Evolutionary conservation across 2,797 vertebrate genomes (phyloP).

Genomic region (Buceros bicornis): DNA sequence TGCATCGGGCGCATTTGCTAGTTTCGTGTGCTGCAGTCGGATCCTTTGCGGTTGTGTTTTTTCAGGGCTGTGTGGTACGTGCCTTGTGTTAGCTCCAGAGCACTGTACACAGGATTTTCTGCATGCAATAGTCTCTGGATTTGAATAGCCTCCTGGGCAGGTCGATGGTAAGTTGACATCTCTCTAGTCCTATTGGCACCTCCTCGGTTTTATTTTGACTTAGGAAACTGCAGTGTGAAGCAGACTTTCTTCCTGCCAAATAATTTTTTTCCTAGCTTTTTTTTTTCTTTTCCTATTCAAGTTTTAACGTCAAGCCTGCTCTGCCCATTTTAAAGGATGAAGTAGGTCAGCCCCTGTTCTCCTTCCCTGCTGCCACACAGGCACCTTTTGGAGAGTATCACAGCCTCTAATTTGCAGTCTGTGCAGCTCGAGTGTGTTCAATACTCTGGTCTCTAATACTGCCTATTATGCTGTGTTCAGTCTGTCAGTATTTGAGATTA

Average conservation of each 20-base stretch:
- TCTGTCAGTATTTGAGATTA: neutral
- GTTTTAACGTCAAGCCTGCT: neutral
- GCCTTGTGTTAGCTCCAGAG: constrained; percentile 13
- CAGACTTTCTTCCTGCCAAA: neutral
- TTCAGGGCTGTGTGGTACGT: neutral
- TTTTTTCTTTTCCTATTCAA: neutral
- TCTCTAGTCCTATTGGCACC: constrained; percentile 30
- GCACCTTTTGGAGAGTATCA: neutral
- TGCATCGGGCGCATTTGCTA: neutral
- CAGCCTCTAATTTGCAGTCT: neutral
- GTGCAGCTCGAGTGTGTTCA: neutral
- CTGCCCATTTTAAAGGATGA: neutral
- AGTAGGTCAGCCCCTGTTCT: neutral
- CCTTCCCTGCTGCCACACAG: neutral
- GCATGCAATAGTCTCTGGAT: neutral
- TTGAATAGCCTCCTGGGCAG: neutral
- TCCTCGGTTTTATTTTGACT: neutral
- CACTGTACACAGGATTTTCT: neutral
- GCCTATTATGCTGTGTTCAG: neutral
- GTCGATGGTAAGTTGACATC: neutral
- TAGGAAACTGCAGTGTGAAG: neutral
- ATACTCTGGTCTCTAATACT: neutral
- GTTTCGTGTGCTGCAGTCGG: neutral
- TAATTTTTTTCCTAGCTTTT: neutral
- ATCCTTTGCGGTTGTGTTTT: neutral